These are phyloP conservation scores for Bubalus kerabau DNA, from an alignment of 2,113 vertebrate species.

Conservation along the genomic window DNA sequence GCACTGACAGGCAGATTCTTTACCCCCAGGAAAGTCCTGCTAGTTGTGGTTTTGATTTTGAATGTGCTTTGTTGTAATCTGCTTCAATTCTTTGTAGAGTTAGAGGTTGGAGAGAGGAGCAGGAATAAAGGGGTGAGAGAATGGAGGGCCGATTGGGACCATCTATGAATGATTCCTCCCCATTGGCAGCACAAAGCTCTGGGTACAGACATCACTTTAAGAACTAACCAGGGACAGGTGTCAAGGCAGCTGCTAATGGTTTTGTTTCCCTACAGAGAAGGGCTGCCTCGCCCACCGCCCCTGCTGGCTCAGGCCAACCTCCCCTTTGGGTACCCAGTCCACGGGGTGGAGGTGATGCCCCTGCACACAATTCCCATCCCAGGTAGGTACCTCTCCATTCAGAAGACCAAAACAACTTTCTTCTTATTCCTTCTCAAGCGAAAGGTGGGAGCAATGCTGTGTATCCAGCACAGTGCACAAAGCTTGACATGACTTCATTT, in stretches of 20 bases:
- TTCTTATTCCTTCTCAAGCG: background rate
- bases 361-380: slow-evolving; percentile 69
- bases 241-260: background rate
- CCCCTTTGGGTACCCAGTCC: slow-evolving; percentile 72
- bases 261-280: slow-evolving; percentile 48
- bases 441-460: background rate
- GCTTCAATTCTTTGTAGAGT: background rate
- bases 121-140: background rate
- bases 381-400: slow-evolving; percentile 43
- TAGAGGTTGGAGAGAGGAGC: background rate
- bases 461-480: background rate
- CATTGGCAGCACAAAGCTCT: background rate
- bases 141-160: background rate
- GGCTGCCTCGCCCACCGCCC: slow-evolving; percentile 40
- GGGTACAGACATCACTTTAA: background rate
- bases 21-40: background rate
- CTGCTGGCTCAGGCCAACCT: slow-evolving; percentile 73
- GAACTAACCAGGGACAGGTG: background rate
- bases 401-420: background rate
- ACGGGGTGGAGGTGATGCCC: slow-evolving; percentile 72
- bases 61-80: background rate
- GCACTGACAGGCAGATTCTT: background rate
- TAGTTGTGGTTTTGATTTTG: background rate
- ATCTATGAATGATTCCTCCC: background rate
- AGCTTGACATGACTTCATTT: background rate